phyloP scores from a whole-genome alignment of 1,140 invertebrate species.

The Meloidogyne hapla region DNA sequence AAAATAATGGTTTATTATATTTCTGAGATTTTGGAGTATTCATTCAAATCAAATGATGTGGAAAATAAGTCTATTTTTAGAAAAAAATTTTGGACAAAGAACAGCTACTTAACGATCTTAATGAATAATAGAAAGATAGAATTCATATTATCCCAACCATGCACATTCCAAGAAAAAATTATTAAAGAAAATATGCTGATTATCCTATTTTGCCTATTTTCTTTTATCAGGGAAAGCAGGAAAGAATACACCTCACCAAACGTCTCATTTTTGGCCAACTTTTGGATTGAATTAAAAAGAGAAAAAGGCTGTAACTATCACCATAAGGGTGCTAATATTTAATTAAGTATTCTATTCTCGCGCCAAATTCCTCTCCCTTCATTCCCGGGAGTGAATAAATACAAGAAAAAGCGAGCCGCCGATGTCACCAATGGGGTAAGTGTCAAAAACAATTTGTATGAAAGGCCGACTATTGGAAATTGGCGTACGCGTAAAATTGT shows the following conservation, averaged over 20 bases:
- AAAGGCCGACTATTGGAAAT: neutral
- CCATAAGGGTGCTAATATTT: neutral
- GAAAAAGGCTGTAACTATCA: neutral
- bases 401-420: neutral
- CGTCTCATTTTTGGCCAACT: neutral
- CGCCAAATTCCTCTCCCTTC: neutral
- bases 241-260: no score
- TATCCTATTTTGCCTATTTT: no score
- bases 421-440: neutral
- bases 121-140: neutral
- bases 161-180: neutral
- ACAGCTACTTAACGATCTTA: neutral
- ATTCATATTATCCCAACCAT: neutral
- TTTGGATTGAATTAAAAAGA: neutral
- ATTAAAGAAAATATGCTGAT: neutral
- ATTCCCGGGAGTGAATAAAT: neutral
- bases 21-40: neutral
- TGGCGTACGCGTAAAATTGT: no score
- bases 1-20: no score
- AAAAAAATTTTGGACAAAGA: neutral
- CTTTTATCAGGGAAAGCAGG: no score
- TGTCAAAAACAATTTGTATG: neutral
- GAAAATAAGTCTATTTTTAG: neutral
- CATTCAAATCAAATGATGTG: neutral
- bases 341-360: neutral